Evolutionary conservation across 2,888 invertebrate genomes (phyloP).

Genomic region (Acrobasis suavella): DNA sequence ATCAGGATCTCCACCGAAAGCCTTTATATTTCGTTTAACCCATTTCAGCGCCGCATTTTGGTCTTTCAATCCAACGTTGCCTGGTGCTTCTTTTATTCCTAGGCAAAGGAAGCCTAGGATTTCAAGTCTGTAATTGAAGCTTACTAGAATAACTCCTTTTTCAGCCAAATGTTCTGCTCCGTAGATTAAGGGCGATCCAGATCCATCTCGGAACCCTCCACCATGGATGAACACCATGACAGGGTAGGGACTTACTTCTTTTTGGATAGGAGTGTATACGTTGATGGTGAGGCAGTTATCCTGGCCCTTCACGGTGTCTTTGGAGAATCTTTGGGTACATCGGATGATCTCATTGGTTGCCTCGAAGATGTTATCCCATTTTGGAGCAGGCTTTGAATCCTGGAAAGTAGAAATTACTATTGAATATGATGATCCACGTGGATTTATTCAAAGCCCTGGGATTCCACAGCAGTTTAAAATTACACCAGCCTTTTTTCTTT

Average conservation of each 20-base stretch:
- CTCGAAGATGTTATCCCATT: conserved; percentile 59
- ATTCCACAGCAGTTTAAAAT: too few relatives aligned
- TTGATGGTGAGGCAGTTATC: conserved; percentile 70
- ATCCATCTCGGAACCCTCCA: conserved; percentile 70
- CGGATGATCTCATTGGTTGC: conserved; percentile 60
- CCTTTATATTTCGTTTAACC: conserved; percentile 61
- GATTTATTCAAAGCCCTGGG: too few relatives aligned
- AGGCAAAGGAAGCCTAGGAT: conserved; percentile 68
- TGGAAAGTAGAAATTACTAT: conserved; percentile 38
- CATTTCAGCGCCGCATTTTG: conserved; percentile 68
- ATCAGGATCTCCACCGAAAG: conserved; percentile 68
- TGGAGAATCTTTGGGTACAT: conserved; percentile 63
- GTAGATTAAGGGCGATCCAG: conserved; percentile 63
- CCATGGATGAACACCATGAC: conserved; percentile 77
- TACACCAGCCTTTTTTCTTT: too few relatives aligned
- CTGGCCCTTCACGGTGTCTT: conserved; percentile 47
- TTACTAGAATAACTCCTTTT: conserved; percentile 65
- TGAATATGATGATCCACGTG: too few relatives aligned
- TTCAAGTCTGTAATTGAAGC: conserved; percentile 70
- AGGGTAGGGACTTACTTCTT: conserved; percentile 41
- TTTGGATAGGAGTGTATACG: conserved; percentile 57
- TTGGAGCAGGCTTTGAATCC: conserved; percentile 63
- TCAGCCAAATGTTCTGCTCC: conserved; percentile 64
- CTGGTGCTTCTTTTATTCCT: conserved; percentile 68
- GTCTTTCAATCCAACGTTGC: conserved; percentile 71